Base-by-base conservation (phyloP, 2,113 vertebrate species). In the Mus pahari region DNA sequence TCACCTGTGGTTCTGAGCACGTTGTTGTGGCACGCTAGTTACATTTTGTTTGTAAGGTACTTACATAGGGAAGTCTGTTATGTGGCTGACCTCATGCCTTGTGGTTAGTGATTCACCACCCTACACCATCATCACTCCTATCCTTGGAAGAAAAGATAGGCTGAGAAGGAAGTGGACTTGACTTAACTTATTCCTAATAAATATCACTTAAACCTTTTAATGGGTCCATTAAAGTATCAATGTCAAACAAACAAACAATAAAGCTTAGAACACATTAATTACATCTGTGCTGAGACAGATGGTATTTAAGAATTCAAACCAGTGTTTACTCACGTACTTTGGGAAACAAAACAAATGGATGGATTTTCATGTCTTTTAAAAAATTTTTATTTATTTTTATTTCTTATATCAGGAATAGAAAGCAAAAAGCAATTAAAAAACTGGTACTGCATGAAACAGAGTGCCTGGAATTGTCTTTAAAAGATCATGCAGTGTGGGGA, bases 231-330 rank as follows among this genome's bases (percentile, higher is more conserved):
- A 77, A 53, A 84, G 78, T 53, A 58, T 66, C 28, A 7, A 89
- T 55, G 58, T 60, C 68, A 88, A 75, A 68, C 39, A 91, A 91
- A 20, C 68, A 88, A 75, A 68, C 39, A 91, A 91, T 14, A 58
- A 91, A 50, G n/a, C 14, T 60, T 86, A 50, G 48, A 22, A 89
- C 39, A 42, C 14, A 75, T 82, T 83, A 36, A 33, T 92, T 70
- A 96, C 3, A n/a, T 16, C 45, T 94, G 6, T 50, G 33, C 71
- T 92, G 55, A 75, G 5, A 86, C 42, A 50, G 83, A 48, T 86
- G 62, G 58, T 45, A 64, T 45, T 83, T 84, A 84, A 64, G 81
- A 68, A 31, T 50, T 68, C 62, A 86, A 50, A 36, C 48, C 6
- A 36, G 42, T 66, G 42, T 86, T 86, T 86, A 24, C 9, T 48